A percentile compares a stretch with the other conserved stretches of the same genome.
Conservation (phyloP, 2,797 vertebrate species). For the Loriculus beryllinus region DNA sequence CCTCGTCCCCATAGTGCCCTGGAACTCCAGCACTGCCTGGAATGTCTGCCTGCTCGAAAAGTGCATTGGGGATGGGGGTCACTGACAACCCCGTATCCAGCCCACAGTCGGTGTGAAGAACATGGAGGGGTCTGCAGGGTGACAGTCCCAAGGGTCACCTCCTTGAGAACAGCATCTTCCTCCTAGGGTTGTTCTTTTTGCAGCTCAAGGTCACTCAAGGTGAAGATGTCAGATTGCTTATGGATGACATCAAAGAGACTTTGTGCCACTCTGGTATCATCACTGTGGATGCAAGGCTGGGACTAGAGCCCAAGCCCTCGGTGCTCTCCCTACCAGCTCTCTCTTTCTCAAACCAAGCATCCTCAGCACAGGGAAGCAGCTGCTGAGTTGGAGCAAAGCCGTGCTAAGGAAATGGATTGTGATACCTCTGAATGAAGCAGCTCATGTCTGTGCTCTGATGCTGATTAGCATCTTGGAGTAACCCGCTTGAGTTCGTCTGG, state of each 20-base stretch:
- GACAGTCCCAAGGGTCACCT: neutral
- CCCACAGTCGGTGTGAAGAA: fast-evolving
- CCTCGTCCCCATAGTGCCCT: neutral
- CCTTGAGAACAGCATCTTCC: neutral
- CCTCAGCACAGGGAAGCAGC: fast-evolving
- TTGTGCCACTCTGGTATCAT: conserved; percentile 5
- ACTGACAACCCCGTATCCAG: neutral
- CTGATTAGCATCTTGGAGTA: neutral
- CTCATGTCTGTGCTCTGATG: neutral
- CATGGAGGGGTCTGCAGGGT: neutral
- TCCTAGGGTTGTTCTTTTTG: neutral
- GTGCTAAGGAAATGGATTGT: fast-evolving
- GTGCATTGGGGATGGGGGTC: fast-evolving
- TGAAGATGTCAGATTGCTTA: conserved; percentile 40
- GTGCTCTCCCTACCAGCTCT: conserved; percentile 4
- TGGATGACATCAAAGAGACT: conserved; percentile 47
- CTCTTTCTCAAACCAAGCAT: neutral
- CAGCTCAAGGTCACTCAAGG: neutral
- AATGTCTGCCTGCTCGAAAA: neutral
- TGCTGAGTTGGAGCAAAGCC: neutral
- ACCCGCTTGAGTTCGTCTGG: fast-evolving
- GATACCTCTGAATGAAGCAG: neutral
- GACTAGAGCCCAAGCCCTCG: neutral
- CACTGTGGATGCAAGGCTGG: conserved; percentile 37
- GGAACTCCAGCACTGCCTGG: neutral